Percentiles rank a stretch among this genome's conserved stretches.
These are phyloP conservation scores for Dryobotodes eremita DNA, from an alignment of 2,888 invertebrate species.

Conservation along the genomic window DNA sequence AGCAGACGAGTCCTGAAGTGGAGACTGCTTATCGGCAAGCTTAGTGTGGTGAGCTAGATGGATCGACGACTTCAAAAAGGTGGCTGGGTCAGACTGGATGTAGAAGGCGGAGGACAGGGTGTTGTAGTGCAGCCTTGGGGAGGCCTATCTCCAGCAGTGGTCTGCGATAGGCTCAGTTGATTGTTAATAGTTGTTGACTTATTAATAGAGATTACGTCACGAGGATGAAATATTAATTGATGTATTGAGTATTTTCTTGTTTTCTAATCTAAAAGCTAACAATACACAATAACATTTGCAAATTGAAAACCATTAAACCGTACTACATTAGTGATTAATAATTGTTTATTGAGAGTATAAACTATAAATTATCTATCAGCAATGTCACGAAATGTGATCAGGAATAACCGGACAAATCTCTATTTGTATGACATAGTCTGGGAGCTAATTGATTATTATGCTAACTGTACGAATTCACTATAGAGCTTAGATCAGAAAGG, in stretches of 20 bases:
- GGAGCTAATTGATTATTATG: background rate
- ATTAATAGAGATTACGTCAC: background rate
- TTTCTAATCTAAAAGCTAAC: background rate
- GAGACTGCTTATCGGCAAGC: no score
- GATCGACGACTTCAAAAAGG: no score
- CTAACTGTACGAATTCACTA: background rate
- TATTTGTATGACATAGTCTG: background rate
- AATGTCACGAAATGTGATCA: background rate
- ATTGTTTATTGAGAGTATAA: background rate
- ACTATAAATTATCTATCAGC: constrained; percentile 2
- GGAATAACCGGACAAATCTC: background rate
- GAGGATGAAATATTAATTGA: background rate
- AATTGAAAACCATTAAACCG: constrained; percentile 6
- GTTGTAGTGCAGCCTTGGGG: no score
- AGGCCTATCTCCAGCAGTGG: no score
- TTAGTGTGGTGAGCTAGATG: no score
- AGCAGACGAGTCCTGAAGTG: no score
- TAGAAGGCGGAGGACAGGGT: no score
- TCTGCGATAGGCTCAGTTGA: no score
- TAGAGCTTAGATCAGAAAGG: background rate
- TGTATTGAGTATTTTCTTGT: background rate
- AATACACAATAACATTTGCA: background rate
- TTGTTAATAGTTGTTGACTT: no score
- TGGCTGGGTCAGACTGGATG: no score
- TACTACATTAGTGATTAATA: background rate